Evolutionary conservation across 1,140 invertebrate species (phyloP).

Genomic region (Copidosoma floridanum): DNA sequence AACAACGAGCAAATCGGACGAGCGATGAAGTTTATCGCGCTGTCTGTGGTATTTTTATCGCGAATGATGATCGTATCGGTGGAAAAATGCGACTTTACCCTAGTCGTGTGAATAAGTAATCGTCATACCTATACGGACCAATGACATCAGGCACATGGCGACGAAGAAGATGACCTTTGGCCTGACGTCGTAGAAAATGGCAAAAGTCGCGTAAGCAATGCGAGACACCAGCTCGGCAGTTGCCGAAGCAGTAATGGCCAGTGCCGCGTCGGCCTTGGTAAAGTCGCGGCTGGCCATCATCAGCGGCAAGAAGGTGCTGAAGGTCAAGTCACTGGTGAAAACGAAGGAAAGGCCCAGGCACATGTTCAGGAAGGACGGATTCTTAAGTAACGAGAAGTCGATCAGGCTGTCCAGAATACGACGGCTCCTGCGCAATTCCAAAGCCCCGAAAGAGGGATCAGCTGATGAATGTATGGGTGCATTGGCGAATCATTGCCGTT

Average conservation of each 20-base stretch:
- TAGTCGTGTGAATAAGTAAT: not conserved
- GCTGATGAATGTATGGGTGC: too few species aligned
- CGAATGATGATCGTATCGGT: too few species aligned
- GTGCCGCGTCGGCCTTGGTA: constrained; percentile 39
- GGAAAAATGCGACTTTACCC: too few species aligned
- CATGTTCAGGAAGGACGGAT: constrained; percentile 43
- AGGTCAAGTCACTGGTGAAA: constrained; percentile 46
- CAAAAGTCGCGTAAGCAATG: constrained; percentile 45
- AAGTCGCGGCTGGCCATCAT: constrained; percentile 47
- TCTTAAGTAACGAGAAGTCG: constrained; percentile 44
- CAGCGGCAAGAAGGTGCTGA: constrained; percentile 46
- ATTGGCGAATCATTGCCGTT: not conserved
- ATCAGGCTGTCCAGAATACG: constrained; percentile 37
- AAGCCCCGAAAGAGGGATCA: too few species aligned
- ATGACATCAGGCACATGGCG: constrained; percentile 45
- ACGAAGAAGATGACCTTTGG: constrained; percentile 48
- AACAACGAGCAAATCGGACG: too few species aligned
- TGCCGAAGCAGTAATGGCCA: constrained; percentile 44
- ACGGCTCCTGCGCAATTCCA: constrained; percentile 27
- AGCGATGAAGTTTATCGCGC: too few species aligned
- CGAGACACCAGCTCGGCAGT: constrained; percentile 45
- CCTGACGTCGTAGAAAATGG: constrained; percentile 40
- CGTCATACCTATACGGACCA: constrained; percentile 44
- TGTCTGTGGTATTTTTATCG: too few species aligned
- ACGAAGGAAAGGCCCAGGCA: constrained; percentile 48